Percentiles rank a stretch among this genome's conserved stretches.
Conservation (phyloP, 53 echinoderm and acorn worm genomes). For the Paracentrotus lividus region DNA sequence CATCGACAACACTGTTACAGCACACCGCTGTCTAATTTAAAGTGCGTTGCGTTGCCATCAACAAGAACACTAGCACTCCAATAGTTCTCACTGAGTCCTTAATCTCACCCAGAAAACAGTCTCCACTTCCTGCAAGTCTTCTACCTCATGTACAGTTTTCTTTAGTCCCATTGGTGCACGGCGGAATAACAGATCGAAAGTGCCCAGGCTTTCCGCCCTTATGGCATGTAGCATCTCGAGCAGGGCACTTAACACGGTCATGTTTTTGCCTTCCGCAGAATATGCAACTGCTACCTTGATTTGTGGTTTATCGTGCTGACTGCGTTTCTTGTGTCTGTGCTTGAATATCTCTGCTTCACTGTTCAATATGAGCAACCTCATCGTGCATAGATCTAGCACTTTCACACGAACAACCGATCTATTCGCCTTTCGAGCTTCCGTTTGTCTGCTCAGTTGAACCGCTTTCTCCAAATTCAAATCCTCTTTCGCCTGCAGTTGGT, state of each 20-base stretch:
- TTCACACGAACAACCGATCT: conserved; percentile 4
- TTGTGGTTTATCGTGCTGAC: no score
- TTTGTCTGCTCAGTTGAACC: conserved; percentile 63
- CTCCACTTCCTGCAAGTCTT: conserved; percentile 62
- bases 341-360: no score
- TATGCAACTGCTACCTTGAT: neutral
- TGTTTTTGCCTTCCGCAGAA: neutral
- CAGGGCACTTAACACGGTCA: conserved; percentile 74
- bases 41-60: conserved; percentile 67
- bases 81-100: conserved; percentile 26
- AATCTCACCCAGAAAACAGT: conserved; percentile 68
- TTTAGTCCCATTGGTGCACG: neutral
- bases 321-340: no score
- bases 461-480: conserved; percentile 70
- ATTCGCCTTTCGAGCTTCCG: conserved; percentile 59
- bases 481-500: conserved; percentile 49
- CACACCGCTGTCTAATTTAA: conserved; percentile 75
- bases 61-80: conserved; percentile 76
- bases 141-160: neutral
- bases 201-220: conserved; percentile 56
- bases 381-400: neutral
- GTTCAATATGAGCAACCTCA: no score
- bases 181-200: conserved; percentile 49
- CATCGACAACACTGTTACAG: conserved; percentile 60
- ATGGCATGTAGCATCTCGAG: conserved; percentile 71